Base-by-base conservation (phyloP, 2,113 vertebrate species). In the Cygnus atratus region DNA sequence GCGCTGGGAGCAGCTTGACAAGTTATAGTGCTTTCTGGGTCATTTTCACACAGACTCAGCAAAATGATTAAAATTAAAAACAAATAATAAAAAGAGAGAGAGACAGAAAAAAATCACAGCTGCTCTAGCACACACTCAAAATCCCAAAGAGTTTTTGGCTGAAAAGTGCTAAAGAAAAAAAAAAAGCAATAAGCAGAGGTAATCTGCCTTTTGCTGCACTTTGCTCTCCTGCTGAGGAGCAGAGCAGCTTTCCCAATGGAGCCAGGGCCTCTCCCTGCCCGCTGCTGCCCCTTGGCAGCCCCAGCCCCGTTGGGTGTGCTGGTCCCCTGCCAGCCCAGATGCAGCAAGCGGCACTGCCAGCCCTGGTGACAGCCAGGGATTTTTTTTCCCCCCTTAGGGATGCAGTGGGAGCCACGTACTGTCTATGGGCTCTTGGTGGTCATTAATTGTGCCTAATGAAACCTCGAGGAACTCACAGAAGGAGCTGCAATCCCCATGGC, bases 41-140 rank as follows among this genome's bases (percentile, higher is more conserved):
- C 93, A n/a, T 95, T 95, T 94, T 95, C 87, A 89, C 84, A 93
- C 75, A 71, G 67, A 95, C 65, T 96, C 96, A 96, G 96, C 95
- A 96, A 95, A 96, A 94, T 13, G 57, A 82, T 82, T 67, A 20
- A 19, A 9, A 41, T 20, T 13, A 46, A 46, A 62, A 62, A 43
- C 54, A 44, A 73, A 58, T 39, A 44, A 44, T 48, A 70, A 5
- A 26, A 46, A 2, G 18, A 7, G 59, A 77, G 65, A 50, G 55
- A 76, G 84, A 93, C 71, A 50, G n/a, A 70, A 76, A 72, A 67
- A 88, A 87, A 28, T 81, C 91, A 5, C 95, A 95, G 96, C 95
- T 96, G 95, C 92, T 94, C 84, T 95, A 92, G 96, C 93, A 91
- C 76, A 39, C 4, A 0, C 83, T 93, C 92, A 93, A 93, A 88